Conservation (phyloP, 2,888 invertebrate genomes). For the Nasonia oneida region DNA sequence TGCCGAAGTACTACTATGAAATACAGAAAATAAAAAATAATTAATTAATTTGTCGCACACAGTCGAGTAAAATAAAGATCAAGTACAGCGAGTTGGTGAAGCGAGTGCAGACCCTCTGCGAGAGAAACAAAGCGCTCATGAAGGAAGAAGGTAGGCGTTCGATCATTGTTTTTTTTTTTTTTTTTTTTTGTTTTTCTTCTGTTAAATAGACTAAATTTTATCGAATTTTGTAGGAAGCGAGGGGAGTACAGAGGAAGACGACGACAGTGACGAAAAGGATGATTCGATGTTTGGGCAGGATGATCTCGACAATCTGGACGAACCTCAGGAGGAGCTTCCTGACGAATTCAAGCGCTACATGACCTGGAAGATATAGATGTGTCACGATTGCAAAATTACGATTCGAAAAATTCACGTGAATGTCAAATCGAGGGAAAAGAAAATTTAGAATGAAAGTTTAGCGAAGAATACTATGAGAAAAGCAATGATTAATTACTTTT, state of each 20-base stretch:
- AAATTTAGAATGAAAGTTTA: not conserved
- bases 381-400: not conserved
- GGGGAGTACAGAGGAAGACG: slow-evolving; percentile 10
- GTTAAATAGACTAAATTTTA: not conserved
- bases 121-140: slow-evolving; percentile 52
- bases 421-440: not conserved
- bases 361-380: slow-evolving; percentile 61
- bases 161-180: no score
- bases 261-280: slow-evolving; percentile 42
- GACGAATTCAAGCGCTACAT: slow-evolving; percentile 61
- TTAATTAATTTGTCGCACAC: not conserved
- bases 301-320: slow-evolving; percentile 53
- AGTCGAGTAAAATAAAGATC: slow-evolving; percentile 53
- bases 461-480: not conserved
- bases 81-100: slow-evolving; percentile 57
- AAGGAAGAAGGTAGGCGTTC: slow-evolving; percentile 43
- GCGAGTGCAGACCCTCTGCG: slow-evolving; percentile 52
- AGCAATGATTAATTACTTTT: not conserved
- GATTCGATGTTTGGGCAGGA: slow-evolving; percentile 54
- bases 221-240: slow-evolving; percentile 1
- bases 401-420: not conserved
- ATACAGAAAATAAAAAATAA: no score
- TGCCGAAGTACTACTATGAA: no score
- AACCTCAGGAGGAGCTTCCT: slow-evolving; percentile 60
- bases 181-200: no score